Conservation (phyloP, 2,113 vertebrate species). For the Pterocles gutturalis region DNA sequence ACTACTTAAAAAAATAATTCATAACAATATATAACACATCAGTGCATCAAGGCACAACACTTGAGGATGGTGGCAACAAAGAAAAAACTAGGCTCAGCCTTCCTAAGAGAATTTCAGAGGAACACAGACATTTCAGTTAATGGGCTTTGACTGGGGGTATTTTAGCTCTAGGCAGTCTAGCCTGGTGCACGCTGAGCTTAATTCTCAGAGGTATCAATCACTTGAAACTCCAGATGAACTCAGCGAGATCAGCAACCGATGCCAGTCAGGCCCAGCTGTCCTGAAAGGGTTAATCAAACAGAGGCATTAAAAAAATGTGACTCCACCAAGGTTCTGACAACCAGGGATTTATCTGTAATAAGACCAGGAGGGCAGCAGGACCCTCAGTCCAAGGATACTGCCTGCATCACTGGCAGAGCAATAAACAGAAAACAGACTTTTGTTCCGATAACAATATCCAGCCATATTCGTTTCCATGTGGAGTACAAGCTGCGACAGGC, state of each 20-base stretch:
- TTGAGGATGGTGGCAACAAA: background rate
- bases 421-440: background rate
- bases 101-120: background rate
- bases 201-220: constrained; percentile 25
- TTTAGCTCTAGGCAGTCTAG: background rate
- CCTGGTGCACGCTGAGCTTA: background rate
- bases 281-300: background rate
- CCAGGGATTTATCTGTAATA: background rate
- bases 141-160: background rate
- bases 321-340: background rate
- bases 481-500: background rate
- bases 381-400: background rate
- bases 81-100: background rate
- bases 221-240: background rate
- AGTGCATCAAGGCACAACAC: background rate
- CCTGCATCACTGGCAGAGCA: background rate
- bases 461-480: background rate
- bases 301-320: background rate
- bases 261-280: background rate
- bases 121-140: background rate
- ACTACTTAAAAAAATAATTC: background rate
- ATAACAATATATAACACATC: background rate
- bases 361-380: background rate
- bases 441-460: background rate
- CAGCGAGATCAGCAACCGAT: background rate